Evolutionary conservation across 1,140 invertebrate genomes (phyloP), one percentile per base, ranked within the genome.

Genomic region (Leptopilina boulardi): DNA sequence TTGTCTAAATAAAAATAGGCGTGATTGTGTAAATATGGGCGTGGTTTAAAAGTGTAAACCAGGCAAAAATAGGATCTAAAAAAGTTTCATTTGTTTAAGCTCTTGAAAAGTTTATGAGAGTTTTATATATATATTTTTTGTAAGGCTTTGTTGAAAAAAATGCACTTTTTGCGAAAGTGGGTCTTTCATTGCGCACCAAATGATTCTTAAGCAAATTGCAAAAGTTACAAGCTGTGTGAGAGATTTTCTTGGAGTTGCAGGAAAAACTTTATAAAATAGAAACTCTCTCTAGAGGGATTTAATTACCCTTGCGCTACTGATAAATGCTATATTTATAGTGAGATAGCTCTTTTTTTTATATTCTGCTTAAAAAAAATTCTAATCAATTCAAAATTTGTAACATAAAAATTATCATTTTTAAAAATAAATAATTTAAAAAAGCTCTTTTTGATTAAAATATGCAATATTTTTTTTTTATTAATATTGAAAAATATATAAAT

Each of bases 141-240:
- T 23, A 15, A 66, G 13, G 15, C 13, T 66, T 30, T 66, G 23
- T 66, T n/a, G 59, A 34, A 30, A 66, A n/a, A 38, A 66, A n/a
- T 4, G 13, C 15, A 0, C 26, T 66, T 66, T 15, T n/a, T n/a
- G 15, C 26, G 15, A 30, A n/a, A n/a, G n/a, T n/a, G 47, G 47
- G 59, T 66, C 26, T 30, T 66, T 66, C 26, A 30, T 66, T 66
- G 26, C 59, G 59, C 23, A 30, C 26, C 26, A n/a, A 66, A 66
- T 66, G 23, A 30, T 66, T 66, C 56, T 15, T 26, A 13, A 66
- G 56, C 26, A 66, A 66, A 66, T 66, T 66, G 23, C 23, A 13
- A 66, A 66, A 66, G 23, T 66, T 66, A 30, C 56, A 66, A 30
- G 23, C 56, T 66, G 56, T 66, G 47, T 18, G 47, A 51, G 47